Conservation (phyloP, 1,140 invertebrate species). For the Lepidurus arcticus region DNA sequence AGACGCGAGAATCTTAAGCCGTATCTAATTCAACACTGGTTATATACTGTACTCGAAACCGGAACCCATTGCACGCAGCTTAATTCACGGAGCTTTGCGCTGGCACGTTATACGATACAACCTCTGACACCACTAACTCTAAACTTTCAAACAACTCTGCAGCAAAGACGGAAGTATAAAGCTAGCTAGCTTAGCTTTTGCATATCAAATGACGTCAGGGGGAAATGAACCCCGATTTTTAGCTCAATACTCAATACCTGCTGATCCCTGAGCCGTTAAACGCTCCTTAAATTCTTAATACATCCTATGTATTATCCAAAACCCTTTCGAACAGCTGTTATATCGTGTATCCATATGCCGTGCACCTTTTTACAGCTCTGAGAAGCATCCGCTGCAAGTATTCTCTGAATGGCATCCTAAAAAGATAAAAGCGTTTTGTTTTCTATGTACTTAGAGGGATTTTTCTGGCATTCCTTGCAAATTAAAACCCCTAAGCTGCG, state of each 20-base stretch:
- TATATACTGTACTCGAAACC: neutral
- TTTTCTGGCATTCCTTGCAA: no score
- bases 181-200: neutral
- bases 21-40: slow-evolving; percentile 15
- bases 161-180: slow-evolving; percentile 19
- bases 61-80: slow-evolving; percentile 16
- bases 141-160: neutral
- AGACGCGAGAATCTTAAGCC: neutral
- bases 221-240: neutral
- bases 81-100: neutral
- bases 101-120: neutral
- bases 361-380: no score
- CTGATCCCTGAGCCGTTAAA: no score
- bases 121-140: neutral
- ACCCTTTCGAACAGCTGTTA: no score
- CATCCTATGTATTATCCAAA: no score
- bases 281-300: no score
- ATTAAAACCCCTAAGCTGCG: no score
- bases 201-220: neutral
- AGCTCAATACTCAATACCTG: neutral
- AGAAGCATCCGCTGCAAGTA: no score
- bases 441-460: no score
- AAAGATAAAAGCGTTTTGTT: no score
- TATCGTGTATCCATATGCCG: no score
- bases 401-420: no score